These are phyloP conservation scores for Pseudoips prasinana DNA, from an alignment of 2,888 invertebrate genomes.

Conservation along the genomic window DNA sequence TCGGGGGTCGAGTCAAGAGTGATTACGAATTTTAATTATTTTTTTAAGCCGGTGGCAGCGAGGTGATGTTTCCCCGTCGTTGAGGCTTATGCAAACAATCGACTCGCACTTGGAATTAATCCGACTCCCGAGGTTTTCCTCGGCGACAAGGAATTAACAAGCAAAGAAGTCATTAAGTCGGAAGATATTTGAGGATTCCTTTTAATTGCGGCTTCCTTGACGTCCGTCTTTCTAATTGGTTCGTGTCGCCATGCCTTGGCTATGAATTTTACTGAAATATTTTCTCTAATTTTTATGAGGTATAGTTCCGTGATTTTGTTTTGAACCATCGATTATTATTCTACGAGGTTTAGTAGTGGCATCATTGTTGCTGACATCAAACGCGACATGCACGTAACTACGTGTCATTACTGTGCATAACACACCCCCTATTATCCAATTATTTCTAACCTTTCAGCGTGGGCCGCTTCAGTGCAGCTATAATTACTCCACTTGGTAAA, in stretches of 20 bases:
- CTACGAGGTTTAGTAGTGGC: slow-evolving; percentile 14
- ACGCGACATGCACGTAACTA: slow-evolving; percentile 51
- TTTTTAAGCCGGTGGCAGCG: slow-evolving; percentile 80
- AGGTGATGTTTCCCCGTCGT: slow-evolving; percentile 78
- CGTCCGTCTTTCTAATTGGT: slow-evolving; percentile 77
- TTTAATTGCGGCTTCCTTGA: slow-evolving; percentile 78
- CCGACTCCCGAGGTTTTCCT: slow-evolving; percentile 74
- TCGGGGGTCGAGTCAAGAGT: slow-evolving; percentile 76
- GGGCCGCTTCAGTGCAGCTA: slow-evolving; percentile 53
- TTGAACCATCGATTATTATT: slow-evolving; percentile 7
- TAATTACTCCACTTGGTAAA: slow-evolving; percentile 64
- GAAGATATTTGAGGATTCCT: slow-evolving; percentile 78
- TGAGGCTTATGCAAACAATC: slow-evolving; percentile 81
- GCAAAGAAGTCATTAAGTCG: slow-evolving; percentile 81
- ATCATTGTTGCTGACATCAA: slow-evolving; percentile 31
- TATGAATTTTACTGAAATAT: slow-evolving; percentile 51
- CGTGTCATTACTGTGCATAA: slow-evolving; percentile 70
- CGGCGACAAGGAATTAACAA: slow-evolving; percentile 81
- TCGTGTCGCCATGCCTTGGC: slow-evolving; percentile 53
- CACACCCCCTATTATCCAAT: slow-evolving; percentile 73
- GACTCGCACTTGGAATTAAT: slow-evolving; percentile 82
- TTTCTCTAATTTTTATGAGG: slow-evolving; percentile 37
- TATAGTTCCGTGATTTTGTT: slow-evolving; percentile 14
- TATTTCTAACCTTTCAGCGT: slow-evolving; percentile 79
- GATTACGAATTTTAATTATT: slow-evolving; percentile 83